phyloP scores from a whole-genome alignment of 2,888 invertebrate genomes.

The Trachelus tabidus region DNA sequence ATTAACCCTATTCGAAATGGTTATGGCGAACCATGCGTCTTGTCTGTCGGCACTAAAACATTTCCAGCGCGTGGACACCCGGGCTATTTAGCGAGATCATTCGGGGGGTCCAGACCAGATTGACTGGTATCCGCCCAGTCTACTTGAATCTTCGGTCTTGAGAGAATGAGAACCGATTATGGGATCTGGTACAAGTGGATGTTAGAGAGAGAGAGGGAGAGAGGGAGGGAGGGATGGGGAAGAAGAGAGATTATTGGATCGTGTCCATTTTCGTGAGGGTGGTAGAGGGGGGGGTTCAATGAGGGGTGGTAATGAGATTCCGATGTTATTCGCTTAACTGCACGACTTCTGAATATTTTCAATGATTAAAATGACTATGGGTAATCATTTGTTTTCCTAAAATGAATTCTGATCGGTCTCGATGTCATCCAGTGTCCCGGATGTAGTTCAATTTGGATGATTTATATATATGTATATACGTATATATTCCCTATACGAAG shows the following conservation, averaged over 20 bases:
- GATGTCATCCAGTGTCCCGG: background rate
- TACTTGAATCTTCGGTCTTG: background rate
- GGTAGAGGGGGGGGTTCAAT: too few species aligned
- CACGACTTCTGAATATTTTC: background rate
- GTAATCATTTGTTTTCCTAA: background rate
- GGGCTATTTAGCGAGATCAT: background rate
- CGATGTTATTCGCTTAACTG: background rate
- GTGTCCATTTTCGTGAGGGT: background rate
- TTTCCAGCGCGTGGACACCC: conserved; percentile 3
- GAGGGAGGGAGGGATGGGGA: too few species aligned
- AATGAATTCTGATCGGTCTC: background rate
- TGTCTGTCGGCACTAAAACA: conserved; percentile 7
- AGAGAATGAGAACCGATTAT: background rate
- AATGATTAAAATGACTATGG: background rate
- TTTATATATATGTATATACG: background rate
- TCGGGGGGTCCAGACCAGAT: background rate
- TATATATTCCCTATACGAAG: background rate
- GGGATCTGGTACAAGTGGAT: background rate
- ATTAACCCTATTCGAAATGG: conserved; percentile 18
- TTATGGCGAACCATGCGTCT: conserved; percentile 10
- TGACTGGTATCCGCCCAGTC: background rate
- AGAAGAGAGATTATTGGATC: background rate
- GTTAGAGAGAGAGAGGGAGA: background rate
- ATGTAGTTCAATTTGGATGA: background rate
- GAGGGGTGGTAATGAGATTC: background rate